Evolutionary conservation across 2,113 vertebrate species (phyloP).

Genomic region (Alethe castanea): DNA sequence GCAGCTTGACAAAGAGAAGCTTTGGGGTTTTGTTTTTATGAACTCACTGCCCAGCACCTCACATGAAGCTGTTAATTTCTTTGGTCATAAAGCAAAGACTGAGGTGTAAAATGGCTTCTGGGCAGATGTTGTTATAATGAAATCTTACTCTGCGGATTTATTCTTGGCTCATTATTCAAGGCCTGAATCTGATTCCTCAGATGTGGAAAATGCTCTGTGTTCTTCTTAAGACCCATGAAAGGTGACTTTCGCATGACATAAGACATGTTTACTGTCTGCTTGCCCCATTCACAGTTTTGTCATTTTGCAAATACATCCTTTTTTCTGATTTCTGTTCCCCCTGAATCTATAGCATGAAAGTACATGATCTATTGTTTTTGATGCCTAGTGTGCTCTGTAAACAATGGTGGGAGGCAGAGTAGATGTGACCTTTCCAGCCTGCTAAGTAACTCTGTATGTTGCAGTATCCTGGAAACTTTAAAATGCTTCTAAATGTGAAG

Average conservation of each 20-base stretch:
- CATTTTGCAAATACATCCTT: background rate
- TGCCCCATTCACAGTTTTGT: background rate
- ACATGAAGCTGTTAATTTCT: background rate
- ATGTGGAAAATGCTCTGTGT: background rate
- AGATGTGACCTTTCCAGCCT: slow-evolving; percentile 52
- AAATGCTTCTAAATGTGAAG: slow-evolving; percentile 13
- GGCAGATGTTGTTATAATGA: slow-evolving; percentile 39
- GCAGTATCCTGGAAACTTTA: slow-evolving; percentile 16
- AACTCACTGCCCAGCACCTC: background rate
- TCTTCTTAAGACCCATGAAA: background rate
- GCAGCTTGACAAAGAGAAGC: background rate
- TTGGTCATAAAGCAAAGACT: slow-evolving; percentile 19
- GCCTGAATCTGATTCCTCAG: background rate
- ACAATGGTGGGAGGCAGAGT: slow-evolving; percentile 1
- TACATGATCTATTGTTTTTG: background rate
- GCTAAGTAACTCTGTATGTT: slow-evolving; percentile 9
- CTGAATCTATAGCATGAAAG: background rate
- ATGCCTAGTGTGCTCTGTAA: background rate
- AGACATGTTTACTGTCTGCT: background rate
- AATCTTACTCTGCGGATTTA: slow-evolving; percentile 40
- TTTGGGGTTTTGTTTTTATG: background rate
- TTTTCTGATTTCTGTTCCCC: background rate
- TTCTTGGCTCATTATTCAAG: background rate
- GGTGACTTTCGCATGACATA: background rate
- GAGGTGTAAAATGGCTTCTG: background rate